A percentile compares a stretch with the other conserved stretches of the same genome.
These are phyloP conservation scores for Takifugu ocellatus DNA, from an alignment of 2,797 vertebrate species.

Conservation along the genomic window DNA sequence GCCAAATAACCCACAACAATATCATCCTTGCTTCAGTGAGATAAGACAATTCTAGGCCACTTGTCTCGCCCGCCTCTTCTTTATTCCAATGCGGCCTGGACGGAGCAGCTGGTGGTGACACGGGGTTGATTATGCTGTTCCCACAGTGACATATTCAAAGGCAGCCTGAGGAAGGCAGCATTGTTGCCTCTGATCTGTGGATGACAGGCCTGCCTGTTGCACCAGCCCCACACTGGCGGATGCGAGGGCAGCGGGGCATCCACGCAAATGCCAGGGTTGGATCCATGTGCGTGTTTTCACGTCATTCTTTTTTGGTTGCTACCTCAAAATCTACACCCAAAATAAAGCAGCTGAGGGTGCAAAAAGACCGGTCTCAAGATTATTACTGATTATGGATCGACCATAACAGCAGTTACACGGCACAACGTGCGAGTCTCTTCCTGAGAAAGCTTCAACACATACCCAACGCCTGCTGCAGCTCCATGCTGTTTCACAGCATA, in stretches of 20 bases:
- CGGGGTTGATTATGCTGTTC: conserved; percentile 76
- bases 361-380: no score
- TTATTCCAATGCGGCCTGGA: conserved; percentile 68
- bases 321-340: no score
- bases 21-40: conserved; percentile 55
- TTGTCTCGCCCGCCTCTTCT: conserved; percentile 57
- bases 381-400: no score
- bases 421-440: no score
- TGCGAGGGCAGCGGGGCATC: conserved; percentile 45
- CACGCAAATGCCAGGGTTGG: conserved; percentile 12
- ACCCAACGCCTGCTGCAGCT: neutral
- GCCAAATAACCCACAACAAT: conserved; percentile 58
- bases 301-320: no score
- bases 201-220: conserved; percentile 77
- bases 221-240: conserved; percentile 65
- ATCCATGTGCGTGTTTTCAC: neutral
- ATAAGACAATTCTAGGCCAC: conserved; percentile 40
- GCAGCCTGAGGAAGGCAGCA: conserved; percentile 50
- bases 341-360: no score
- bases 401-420: no score
- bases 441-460: neutral
- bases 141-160: conserved; percentile 74
- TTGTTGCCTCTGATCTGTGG: conserved; percentile 75
- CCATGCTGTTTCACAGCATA: conserved; percentile 37
- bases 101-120: conserved; percentile 81